A percentile compares a stretch with the other conserved stretches of the same genome.
phyloP scores from a whole-genome alignment of 2,113 vertebrate species.

The Sander lucioperca region DNA sequence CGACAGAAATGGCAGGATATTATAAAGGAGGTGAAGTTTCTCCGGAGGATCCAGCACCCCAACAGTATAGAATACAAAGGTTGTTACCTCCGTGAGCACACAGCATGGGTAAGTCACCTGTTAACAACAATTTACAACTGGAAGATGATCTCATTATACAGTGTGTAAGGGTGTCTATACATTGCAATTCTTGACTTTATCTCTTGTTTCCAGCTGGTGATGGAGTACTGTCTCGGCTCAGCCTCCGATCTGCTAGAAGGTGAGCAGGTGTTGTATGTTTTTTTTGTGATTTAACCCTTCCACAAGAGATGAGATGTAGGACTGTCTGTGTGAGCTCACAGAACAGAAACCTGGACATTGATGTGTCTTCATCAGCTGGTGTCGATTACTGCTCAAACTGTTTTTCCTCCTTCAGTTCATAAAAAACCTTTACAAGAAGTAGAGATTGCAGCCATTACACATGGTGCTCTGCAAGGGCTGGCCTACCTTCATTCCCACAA shows the following conservation, averaged over 20 bases:
- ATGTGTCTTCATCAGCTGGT: background rate
- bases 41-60: conserved; percentile 97
- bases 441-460: conserved; percentile 94
- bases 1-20: conserved; percentile 99
- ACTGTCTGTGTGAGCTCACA: background rate
- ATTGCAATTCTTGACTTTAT: background rate
- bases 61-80: conserved; percentile 99
- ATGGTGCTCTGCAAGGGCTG: conserved; percentile 93
- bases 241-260: conserved; percentile 94
- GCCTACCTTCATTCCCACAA: conserved; percentile 95
- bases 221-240: conserved; percentile 96
- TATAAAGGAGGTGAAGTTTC: conserved; percentile 99
- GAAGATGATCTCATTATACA: background rate
- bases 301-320: background rate
- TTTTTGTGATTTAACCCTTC: background rate
- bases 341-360: background rate
- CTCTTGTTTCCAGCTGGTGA: conserved; percentile 86
- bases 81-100: conserved; percentile 98
- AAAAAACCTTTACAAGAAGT: conserved; percentile 95
- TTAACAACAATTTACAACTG: background rate
- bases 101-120: conserved; percentile 94
- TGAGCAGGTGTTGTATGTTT: conserved; percentile 65
- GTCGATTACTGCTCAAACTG: background rate
- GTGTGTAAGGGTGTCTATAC: background rate
- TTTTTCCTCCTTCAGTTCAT: conserved; percentile 84